Conservation (phyloP, 2,113 vertebrate species). For the Aplodontia rufa region DNA sequence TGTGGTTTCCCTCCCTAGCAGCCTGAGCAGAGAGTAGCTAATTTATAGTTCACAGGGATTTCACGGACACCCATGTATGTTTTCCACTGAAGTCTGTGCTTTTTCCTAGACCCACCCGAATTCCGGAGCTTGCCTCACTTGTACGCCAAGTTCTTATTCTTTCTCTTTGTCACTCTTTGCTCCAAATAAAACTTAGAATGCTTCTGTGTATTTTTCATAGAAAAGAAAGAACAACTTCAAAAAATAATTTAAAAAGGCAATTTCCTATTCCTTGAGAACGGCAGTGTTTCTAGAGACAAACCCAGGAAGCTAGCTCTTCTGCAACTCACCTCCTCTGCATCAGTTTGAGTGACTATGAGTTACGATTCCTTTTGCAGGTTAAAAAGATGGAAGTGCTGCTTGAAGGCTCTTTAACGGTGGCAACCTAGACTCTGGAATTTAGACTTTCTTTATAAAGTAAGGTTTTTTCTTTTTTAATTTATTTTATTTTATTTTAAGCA, state of each 20-base stretch:
- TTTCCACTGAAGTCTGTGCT: slow-evolving; percentile 86
- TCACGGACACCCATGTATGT: slow-evolving; percentile 81
- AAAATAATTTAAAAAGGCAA: too few relatives aligned
- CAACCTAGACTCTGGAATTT: not conserved
- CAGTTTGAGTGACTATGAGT: not conserved
- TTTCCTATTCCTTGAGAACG: not conserved
- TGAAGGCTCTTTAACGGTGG: not conserved
- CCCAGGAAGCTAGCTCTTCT: not conserved
- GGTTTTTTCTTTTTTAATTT: not conserved
- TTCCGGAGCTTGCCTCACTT: slow-evolving; percentile 81
- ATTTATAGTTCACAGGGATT: slow-evolving; percentile 80
- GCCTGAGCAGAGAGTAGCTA: slow-evolving; percentile 69
- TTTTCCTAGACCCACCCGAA: slow-evolving; percentile 87
- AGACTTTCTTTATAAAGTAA: not conserved
- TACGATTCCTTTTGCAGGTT: not conserved
- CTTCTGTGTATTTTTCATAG: slow-evolving; percentile 53
- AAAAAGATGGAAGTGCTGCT: not conserved
- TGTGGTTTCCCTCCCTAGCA: slow-evolving; percentile 63
- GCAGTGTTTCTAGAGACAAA: not conserved
- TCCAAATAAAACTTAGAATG: not conserved
- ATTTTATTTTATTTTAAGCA: too few relatives aligned
- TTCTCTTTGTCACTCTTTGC: slow-evolving; percentile 48
- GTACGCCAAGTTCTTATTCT: slow-evolving; percentile 78
- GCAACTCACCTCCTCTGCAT: too few relatives aligned
- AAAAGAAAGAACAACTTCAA: not conserved